These are phyloP conservation scores for Pseudochirops cupreus DNA, from an alignment of 2,797 vertebrate species.

Conservation along the genomic window DNA sequence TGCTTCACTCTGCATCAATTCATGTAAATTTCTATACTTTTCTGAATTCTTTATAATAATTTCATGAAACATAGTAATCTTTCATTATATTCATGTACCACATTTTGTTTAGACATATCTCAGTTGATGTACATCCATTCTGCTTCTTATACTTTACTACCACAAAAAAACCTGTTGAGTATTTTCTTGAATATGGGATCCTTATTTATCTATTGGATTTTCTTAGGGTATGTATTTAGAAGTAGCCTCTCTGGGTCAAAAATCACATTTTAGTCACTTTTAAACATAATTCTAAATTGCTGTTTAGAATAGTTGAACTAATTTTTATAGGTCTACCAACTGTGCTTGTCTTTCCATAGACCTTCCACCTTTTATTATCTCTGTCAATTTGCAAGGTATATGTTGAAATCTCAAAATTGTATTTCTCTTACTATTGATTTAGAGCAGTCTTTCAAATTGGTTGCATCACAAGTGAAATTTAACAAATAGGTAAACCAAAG, in stretches of 20 bases:
- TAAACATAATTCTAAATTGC: neutral
- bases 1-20: neutral
- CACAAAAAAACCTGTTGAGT: neutral
- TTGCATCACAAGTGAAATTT: neutral
- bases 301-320: neutral
- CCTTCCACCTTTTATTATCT: neutral
- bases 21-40: neutral
- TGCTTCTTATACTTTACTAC: neutral
- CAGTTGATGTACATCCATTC: neutral
- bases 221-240: neutral
- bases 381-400: neutral
- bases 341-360: neutral
- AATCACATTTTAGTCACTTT: neutral
- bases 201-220: neutral
- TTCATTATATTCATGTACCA: neutral
- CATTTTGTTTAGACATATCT: neutral
- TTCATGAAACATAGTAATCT: neutral
- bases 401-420: too few relatives aligned
- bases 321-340: neutral
- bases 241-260: neutral
- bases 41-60: neutral
- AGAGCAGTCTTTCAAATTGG: neutral
- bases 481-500: neutral
- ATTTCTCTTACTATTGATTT: neutral
- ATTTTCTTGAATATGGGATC: neutral